These are phyloP conservation scores for Macropus fuliginosus DNA, from an alignment of 2,797 vertebrate species.

Conservation along the genomic window DNA sequence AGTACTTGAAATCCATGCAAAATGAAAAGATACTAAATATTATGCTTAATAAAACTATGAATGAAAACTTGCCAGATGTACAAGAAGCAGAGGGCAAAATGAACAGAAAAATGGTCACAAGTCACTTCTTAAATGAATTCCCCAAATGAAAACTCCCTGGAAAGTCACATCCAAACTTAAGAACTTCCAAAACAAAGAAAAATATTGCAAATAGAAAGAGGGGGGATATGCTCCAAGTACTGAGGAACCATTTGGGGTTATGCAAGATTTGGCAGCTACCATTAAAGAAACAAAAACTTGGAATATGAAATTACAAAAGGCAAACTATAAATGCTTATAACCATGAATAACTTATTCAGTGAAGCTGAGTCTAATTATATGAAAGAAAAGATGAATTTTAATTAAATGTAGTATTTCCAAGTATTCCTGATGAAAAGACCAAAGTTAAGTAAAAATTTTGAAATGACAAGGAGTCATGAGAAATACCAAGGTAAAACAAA, in stretches of 20 bases:
- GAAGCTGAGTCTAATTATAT: not conserved
- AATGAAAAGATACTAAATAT: not conserved
- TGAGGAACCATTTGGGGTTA: not conserved
- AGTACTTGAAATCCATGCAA: not conserved
- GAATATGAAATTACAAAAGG: not conserved
- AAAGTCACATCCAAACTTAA: not conserved
- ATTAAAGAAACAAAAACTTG: not conserved
- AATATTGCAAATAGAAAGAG: not conserved
- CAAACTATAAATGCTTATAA: not conserved
- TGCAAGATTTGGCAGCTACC: not conserved
- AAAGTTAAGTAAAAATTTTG: not conserved
- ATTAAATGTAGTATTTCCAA: not conserved
- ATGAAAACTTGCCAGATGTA: not conserved
- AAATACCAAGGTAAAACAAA: not conserved
- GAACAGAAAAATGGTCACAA: not conserved
- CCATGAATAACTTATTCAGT: not conserved
- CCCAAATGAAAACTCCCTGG: not conserved
- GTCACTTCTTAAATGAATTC: not conserved
- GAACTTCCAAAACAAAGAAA: not conserved
- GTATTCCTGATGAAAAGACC: not conserved
- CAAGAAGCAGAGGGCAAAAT: not conserved
- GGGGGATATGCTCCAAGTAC: not conserved
- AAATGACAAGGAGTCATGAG: not conserved
- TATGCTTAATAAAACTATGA: not conserved
- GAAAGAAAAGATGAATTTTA: not conserved